phyloP scores from a whole-genome alignment of 2,888 invertebrate genomes.

The Anodontia alba region DNA sequence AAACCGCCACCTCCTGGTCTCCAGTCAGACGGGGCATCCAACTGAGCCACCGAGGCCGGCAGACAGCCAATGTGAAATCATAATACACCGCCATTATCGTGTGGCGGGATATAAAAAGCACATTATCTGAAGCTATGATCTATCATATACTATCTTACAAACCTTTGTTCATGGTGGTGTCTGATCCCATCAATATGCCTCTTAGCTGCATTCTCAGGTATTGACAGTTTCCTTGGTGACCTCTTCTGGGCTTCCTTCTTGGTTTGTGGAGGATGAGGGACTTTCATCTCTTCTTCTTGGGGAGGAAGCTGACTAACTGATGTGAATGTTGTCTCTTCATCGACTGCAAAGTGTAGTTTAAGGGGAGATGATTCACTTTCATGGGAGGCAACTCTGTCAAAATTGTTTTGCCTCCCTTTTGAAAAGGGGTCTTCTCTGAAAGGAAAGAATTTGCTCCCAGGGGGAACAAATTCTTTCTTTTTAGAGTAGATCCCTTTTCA shows the following conservation, averaged over 20 bases:
- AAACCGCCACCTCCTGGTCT: no score
- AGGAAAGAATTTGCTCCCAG: no score
- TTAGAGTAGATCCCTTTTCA: no score
- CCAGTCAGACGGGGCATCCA: no score
- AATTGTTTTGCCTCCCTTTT: no score
- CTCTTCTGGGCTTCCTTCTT: conserved; percentile 42
- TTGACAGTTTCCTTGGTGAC: conserved; percentile 42
- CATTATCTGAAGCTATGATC: no score
- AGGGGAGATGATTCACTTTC: background rate
- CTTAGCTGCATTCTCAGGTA: conserved; percentile 36
- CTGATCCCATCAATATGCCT: conserved; percentile 74
- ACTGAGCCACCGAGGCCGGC: no score
- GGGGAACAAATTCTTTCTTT: no score
- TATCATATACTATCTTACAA: background rate
- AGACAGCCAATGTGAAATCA: no score
- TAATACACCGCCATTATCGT: no score
- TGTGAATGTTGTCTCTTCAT: conserved; percentile 58
- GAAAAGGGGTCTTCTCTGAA: no score
- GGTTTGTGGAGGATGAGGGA: conserved; percentile 55
- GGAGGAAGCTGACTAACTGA: conserved; percentile 55
- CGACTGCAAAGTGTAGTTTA: conserved; percentile 33
- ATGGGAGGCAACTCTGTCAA: background rate
- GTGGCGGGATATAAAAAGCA: no score
- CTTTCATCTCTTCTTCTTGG: conserved; percentile 30
- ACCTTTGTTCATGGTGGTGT: conserved; percentile 77